A percentile compares a stretch with the other conserved stretches of the same genome.
Evolutionary conservation across 2,888 invertebrate species (phyloP).

Genomic region (Leptinotarsa juncta): DNA sequence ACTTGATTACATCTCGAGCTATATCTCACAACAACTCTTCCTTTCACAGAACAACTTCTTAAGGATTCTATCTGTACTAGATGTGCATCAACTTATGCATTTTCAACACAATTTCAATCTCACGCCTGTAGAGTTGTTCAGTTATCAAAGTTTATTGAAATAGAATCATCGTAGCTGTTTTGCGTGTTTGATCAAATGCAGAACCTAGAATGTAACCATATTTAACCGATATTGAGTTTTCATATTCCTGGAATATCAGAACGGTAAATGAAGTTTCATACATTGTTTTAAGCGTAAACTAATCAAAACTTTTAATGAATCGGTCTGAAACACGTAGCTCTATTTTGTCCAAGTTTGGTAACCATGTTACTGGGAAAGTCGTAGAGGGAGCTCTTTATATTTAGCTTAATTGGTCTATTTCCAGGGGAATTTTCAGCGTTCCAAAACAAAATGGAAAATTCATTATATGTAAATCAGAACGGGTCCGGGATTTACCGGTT

Average conservation of each 20-base stretch:
- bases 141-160: too few relatives aligned
- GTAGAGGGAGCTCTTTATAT: constrained; percentile 13
- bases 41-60: too few relatives aligned
- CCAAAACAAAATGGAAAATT: constrained; percentile 11
- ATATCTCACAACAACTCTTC: too few relatives aligned
- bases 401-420: constrained; percentile 6
- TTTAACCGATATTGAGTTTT: too few relatives aligned
- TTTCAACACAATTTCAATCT: too few relatives aligned
- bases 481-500: neutral
- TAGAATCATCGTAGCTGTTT: too few relatives aligned
- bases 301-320: constrained; percentile 20
- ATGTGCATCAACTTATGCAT: too few relatives aligned
- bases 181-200: too few relatives aligned
- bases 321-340: neutral
- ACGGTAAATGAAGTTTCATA: constrained; percentile 2
- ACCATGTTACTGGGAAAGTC: constrained; percentile 3
- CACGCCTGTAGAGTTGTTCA: too few relatives aligned
- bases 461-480: constrained; percentile 5
- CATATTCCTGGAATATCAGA: neutral
- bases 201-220: too few relatives aligned
- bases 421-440: constrained; percentile 3
- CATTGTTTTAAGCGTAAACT: neutral
- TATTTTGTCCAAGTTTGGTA: constrained; percentile 3
- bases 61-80: too few relatives aligned
- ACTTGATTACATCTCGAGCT: too few relatives aligned